Conservation (phyloP, 2,888 invertebrate genomes). For the Orchestes rusci region DNA sequence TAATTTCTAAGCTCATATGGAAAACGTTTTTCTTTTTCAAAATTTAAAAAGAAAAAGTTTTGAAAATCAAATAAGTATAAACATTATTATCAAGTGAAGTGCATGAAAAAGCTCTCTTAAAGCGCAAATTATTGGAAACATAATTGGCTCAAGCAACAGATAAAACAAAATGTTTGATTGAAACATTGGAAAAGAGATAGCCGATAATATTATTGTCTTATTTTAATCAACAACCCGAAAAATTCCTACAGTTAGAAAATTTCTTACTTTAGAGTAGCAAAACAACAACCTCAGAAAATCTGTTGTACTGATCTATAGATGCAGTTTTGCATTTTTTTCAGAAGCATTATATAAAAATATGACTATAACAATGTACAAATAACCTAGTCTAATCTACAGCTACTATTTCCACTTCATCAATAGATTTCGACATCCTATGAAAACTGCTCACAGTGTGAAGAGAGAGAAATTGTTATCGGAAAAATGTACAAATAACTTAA, state of each 20-base stretch:
- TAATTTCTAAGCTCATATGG: not conserved
- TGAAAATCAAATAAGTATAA: not conserved
- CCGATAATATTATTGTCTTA: not conserved
- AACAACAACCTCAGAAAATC: no score
- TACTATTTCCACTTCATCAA: no score
- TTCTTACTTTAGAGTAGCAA: constrained; percentile 7
- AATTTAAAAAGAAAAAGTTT: constrained; percentile 4
- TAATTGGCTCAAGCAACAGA: constrained; percentile 42
- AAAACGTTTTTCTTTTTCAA: no score
- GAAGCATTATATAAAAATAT: constrained; percentile 7
- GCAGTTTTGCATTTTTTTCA: no score
- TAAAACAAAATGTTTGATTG: not conserved
- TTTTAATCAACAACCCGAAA: constrained; percentile 13
- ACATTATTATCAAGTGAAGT: no score
- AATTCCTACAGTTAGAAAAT: constrained; percentile 14
- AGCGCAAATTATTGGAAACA: constrained; percentile 40
- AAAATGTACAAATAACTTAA: no score
- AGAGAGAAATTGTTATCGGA: no score
- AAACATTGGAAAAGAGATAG: not conserved
- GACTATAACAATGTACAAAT: no score
- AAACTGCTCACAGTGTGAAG: no score
- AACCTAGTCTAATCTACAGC: not conserved
- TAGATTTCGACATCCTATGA: no score
- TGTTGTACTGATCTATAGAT: no score
- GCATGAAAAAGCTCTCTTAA: constrained; percentile 38